These are phyloP conservation scores for Brenthis ino DNA, from an alignment of 2,888 invertebrate species.

Conservation along the genomic window DNA sequence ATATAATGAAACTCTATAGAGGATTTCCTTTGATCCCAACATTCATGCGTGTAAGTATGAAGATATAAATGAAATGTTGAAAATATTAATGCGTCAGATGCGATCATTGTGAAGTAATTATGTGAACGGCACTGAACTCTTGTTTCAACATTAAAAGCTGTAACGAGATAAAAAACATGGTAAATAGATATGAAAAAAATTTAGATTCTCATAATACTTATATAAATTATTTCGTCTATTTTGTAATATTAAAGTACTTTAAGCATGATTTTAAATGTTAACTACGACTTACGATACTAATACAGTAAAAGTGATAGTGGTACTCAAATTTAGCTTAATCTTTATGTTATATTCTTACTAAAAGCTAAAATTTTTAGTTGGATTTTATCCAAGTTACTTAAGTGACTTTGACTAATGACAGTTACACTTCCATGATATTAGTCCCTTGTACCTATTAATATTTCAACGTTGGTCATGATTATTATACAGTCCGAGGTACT, in stretches of 20 bases:
- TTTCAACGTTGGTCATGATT: slow-evolving; percentile 62
- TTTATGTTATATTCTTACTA: slow-evolving; percentile 25
- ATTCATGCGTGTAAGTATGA: slow-evolving; percentile 45
- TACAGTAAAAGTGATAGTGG: slow-evolving; percentile 16
- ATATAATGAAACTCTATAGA: slow-evolving; percentile 41
- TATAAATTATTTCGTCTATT: slow-evolving; percentile 7
- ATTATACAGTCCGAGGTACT: slow-evolving; percentile 56
- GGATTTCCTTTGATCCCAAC: slow-evolving; percentile 49
- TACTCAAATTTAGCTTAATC: slow-evolving; percentile 22
- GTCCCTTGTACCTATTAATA: slow-evolving; percentile 52
- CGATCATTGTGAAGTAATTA: slow-evolving; percentile 45
- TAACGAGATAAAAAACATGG: slow-evolving; percentile 21
- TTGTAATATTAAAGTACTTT: neutral
- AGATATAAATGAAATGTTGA: slow-evolving; percentile 43
- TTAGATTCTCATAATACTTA: slow-evolving; percentile 6
- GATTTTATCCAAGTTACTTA: slow-evolving; percentile 35
- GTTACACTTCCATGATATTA: slow-evolving; percentile 48
- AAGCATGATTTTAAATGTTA: neutral
- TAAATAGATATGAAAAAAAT: slow-evolving; percentile 4
- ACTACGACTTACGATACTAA: slow-evolving; percentile 13
- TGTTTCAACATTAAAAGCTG: slow-evolving; percentile 31
- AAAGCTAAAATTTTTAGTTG: slow-evolving; percentile 33
- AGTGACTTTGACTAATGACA: slow-evolving; percentile 57
- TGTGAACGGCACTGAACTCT: slow-evolving; percentile 20
- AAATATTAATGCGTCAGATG: slow-evolving; percentile 43